Conservation (phyloP, 1,140 invertebrate genomes). For the Metopolophium dirhodum region DNA sequence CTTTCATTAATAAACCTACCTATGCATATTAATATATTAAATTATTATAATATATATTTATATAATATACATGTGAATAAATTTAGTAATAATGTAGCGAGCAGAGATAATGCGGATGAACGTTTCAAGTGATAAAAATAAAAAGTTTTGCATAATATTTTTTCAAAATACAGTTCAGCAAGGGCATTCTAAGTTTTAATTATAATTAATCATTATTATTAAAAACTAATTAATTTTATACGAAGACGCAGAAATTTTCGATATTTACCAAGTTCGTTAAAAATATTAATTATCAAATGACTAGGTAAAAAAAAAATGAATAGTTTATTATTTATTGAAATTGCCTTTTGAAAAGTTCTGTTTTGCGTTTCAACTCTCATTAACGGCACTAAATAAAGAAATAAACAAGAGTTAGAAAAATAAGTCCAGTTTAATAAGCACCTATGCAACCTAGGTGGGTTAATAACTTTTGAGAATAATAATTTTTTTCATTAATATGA, state of each 20-base stretch:
- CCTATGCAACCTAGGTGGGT: background rate
- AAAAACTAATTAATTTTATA: background rate
- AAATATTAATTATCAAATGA: background rate
- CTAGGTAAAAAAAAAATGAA: background rate
- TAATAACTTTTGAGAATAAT: background rate
- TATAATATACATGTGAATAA: background rate
- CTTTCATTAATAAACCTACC: background rate
- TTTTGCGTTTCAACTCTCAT: background rate
- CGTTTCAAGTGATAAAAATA: background rate
- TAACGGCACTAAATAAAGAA: background rate
- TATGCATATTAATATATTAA: background rate
- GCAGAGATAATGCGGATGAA: background rate
- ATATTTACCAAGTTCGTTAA: background rate
- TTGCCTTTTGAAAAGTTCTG: background rate
- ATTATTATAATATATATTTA: background rate
- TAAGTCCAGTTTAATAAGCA: background rate
- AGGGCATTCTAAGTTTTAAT: background rate
- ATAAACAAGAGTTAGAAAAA: background rate
- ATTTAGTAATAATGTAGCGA: background rate
- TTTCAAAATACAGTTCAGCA: background rate
- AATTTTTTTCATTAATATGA: background rate
- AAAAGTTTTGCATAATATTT: background rate
- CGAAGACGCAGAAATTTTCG: background rate
- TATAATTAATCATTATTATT: conserved; percentile 11
- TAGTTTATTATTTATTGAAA: background rate